phyloP scores from a whole-genome alignment of 1,140 invertebrate species.

The Drosophila kurseongensis region DNA sequence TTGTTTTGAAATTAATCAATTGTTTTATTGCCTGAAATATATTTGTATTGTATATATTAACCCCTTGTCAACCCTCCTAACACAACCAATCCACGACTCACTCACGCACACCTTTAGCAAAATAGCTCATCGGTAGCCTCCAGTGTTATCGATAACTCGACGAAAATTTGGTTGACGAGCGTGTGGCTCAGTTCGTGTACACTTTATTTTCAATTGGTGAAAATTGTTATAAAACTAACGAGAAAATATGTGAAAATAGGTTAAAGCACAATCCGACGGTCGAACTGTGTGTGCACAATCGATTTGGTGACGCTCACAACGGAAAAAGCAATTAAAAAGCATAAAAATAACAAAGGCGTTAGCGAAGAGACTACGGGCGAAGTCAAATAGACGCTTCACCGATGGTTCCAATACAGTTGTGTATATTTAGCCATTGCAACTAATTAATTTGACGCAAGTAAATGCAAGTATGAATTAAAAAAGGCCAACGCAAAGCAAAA shows the following conservation, averaged over 20 bases:
- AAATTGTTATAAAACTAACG: constrained; percentile 69
- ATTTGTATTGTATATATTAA: too few species aligned
- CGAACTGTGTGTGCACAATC: constrained; percentile 18
- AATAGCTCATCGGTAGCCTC: constrained; percentile 39
- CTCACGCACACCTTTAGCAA: constrained; percentile 9
- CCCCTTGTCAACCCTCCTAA: too few species aligned
- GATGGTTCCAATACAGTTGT: constrained; percentile 40
- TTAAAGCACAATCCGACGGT: constrained; percentile 11
- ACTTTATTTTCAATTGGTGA: constrained; percentile 60
- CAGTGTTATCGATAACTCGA: constrained; percentile 55
- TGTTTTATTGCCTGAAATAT: too few species aligned
- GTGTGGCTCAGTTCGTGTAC: constrained; percentile 56
- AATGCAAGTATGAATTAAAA: constrained; percentile 46
- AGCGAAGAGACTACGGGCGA: constrained; percentile 43
- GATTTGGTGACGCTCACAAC: constrained; percentile 15
- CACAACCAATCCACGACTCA: not conserved
- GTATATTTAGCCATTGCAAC: constrained; percentile 36
- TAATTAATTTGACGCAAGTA: constrained; percentile 49
- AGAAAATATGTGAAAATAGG: constrained; percentile 66
- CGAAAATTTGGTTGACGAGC: constrained; percentile 54
- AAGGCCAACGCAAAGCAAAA: constrained; percentile 58
- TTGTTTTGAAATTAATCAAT: too few species aligned
- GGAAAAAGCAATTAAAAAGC: constrained; percentile 34
- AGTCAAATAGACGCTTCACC: constrained; percentile 44
- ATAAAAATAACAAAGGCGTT: constrained; percentile 70